phyloP scores from a whole-genome alignment of 2,888 invertebrate species.

The Scaptomyza caliginosa region DNA sequence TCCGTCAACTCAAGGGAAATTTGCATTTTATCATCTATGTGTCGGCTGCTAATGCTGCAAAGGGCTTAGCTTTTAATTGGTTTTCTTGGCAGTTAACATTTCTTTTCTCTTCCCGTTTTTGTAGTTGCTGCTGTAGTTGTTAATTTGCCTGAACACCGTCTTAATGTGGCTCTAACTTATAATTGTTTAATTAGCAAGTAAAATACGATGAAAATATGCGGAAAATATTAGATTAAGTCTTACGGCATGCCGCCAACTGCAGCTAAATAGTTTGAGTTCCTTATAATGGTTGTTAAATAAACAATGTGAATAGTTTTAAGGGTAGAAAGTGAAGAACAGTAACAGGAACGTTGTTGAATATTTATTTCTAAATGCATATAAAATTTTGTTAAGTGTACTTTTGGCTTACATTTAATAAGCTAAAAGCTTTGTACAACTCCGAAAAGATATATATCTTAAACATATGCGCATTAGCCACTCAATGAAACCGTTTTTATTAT shows the following conservation, averaged over 20 bases:
- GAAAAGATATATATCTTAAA: constrained; percentile 75
- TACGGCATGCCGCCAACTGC: background rate
- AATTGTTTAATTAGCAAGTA: constrained; percentile 77
- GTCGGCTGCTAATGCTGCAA: constrained; percentile 49
- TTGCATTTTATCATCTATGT: constrained; percentile 76
- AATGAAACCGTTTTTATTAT: constrained; percentile 59
- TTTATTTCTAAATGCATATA: background rate
- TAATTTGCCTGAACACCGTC: constrained; percentile 51
- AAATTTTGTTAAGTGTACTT: constrained; percentile 44
- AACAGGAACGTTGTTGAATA: background rate
- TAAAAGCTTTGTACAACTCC: constrained; percentile 57
- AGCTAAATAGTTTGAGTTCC: constrained; percentile 11
- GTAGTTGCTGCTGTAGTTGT: constrained; percentile 36
- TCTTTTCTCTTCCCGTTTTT: background rate
- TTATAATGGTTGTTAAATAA: background rate
- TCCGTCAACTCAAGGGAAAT: constrained; percentile 68
- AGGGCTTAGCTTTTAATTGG: constrained; percentile 75
- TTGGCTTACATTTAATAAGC: constrained; percentile 65
- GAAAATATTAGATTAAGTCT: constrained; percentile 63
- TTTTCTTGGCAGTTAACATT: constrained; percentile 44
- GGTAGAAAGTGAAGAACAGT: background rate
- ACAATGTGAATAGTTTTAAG: constrained; percentile 12
- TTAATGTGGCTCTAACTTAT: constrained; percentile 56
- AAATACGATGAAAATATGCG: constrained; percentile 67
- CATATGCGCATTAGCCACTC: constrained; percentile 61